Evolutionary conservation across 2,797 vertebrate species (phyloP).

Genomic region (Echiichthys vipera): DNA sequence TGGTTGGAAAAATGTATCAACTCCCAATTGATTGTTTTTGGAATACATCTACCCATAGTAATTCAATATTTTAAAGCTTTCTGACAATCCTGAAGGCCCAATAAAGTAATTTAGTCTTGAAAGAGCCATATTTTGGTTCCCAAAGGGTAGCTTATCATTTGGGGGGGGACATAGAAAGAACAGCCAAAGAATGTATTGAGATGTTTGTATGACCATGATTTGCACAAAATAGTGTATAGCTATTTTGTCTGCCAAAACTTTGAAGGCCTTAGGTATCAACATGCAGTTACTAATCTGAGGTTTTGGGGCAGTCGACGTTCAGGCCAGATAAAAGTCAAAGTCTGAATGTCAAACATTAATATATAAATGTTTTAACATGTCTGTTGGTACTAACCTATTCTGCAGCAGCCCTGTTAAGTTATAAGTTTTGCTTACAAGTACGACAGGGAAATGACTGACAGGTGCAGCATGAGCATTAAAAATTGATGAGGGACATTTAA

Average conservation of each 20-base stretch:
- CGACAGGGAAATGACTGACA: constrained; percentile 60
- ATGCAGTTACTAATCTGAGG: neutral
- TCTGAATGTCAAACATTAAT: constrained; percentile 28
- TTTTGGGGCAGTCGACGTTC: neutral
- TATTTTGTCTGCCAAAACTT: neutral
- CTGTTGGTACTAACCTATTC: constrained; percentile 19
- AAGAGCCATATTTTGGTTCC: neutral
- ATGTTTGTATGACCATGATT: neutral
- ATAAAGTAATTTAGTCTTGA: neutral
- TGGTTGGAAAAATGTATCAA: constrained; percentile 28
- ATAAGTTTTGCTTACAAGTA: constrained; percentile 53
- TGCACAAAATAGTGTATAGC: neutral
- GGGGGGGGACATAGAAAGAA: neutral
- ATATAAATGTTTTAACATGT: constrained; percentile 33
- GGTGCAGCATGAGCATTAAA: constrained; percentile 59
- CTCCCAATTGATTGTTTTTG: constrained; percentile 51
- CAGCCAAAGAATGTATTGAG: neutral
- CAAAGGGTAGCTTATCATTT: neutral
- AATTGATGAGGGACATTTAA: constrained; percentile 66
- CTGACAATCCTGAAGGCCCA: neutral
- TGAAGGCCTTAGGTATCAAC: neutral
- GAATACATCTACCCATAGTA: constrained; percentile 13
- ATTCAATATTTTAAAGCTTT: constrained; percentile 11
- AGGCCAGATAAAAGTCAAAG: constrained; percentile 9
- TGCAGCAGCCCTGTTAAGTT: constrained; percentile 15